Evolutionary conservation across 1,140 invertebrate genomes (phyloP).

Genomic region (Rhynchophorus ferrugineus): DNA sequence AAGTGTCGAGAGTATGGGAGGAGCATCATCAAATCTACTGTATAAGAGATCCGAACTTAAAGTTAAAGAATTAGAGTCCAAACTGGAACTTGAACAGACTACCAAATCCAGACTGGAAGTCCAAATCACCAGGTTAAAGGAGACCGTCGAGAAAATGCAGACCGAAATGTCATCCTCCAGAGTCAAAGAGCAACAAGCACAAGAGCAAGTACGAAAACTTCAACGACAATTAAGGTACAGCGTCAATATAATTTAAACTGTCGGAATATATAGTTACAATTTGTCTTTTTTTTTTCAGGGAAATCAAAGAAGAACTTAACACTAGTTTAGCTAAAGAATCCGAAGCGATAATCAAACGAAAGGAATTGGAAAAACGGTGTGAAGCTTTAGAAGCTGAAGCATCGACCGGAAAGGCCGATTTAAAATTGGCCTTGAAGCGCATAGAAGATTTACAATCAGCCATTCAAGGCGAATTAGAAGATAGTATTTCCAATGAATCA

Average conservation of each 20-base stretch:
- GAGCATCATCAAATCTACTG: conserved; percentile 68
- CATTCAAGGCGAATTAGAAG: conserved; percentile 68
- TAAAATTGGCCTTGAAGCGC: conserved; percentile 71
- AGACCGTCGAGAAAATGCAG: conserved; percentile 72
- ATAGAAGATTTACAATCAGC: conserved; percentile 79
- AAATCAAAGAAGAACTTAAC: conserved; percentile 64
- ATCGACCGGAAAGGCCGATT: conserved; percentile 56
- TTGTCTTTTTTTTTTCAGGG: conserved; percentile 41
- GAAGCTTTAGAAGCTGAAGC: conserved; percentile 59
- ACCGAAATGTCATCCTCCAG: conserved; percentile 63
- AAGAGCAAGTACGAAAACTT: conserved; percentile 67
- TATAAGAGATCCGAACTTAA: conserved; percentile 67
- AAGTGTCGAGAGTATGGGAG: conserved; percentile 67
- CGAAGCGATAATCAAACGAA: conserved; percentile 59
- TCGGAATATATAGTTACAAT: neutral
- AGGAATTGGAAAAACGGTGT: conserved; percentile 61
- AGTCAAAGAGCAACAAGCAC: conserved; percentile 63
- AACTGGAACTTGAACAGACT: conserved; percentile 81
- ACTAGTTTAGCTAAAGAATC: conserved; percentile 58
- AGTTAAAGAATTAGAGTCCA: conserved; percentile 81
- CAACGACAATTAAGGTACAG: conserved; percentile 52
- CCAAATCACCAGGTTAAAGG: conserved; percentile 73
- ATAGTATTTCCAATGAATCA: conserved; percentile 52
- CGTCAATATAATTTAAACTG: conserved; percentile 1
- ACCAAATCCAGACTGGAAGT: conserved; percentile 76